Percentiles rank a stretch among this genome's conserved stretches.
Evolutionary conservation across 35 echinoderm and acorn worm genomes (phyloP).

Genomic region (Patiria miniata): DNA sequence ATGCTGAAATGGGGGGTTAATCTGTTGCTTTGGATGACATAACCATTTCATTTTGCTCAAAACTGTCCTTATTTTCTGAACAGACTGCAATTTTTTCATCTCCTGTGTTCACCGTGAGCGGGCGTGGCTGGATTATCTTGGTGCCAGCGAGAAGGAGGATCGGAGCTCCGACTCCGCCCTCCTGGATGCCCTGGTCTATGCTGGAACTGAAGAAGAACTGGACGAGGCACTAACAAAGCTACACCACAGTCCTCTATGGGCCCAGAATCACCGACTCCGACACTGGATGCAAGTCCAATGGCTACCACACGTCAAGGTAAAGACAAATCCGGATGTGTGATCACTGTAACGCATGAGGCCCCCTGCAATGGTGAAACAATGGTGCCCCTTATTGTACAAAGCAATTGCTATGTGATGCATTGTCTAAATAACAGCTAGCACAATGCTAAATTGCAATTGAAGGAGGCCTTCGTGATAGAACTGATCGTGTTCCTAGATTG

Average conservation of each 20-base stretch:
- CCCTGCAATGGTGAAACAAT: no score
- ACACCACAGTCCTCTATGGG: not conserved
- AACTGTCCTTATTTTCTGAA: not conserved
- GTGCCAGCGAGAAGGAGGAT: not conserved
- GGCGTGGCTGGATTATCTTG: not conserved
- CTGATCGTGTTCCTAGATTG: no score
- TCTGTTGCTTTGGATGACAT: no score
- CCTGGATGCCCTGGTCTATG: not conserved
- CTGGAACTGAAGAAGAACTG: not conserved
- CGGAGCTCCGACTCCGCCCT: not conserved
- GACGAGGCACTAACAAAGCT: not conserved
- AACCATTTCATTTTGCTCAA: no score
- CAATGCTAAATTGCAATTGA: no score
- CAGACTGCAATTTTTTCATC: not conserved
- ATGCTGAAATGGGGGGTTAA: no score
- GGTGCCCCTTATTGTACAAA: no score
- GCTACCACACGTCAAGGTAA: not conserved
- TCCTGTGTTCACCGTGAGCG: not conserved
- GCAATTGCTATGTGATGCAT: no score
- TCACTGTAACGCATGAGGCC: not conserved
- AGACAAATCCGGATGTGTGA: not conserved
- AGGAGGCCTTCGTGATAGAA: no score
- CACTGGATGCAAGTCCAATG: not conserved
- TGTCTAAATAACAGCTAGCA: no score
- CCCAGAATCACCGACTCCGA: not conserved